Base-by-base conservation (phyloP, 2,797 vertebrate genomes). In the Pristis pectinata region DNA sequence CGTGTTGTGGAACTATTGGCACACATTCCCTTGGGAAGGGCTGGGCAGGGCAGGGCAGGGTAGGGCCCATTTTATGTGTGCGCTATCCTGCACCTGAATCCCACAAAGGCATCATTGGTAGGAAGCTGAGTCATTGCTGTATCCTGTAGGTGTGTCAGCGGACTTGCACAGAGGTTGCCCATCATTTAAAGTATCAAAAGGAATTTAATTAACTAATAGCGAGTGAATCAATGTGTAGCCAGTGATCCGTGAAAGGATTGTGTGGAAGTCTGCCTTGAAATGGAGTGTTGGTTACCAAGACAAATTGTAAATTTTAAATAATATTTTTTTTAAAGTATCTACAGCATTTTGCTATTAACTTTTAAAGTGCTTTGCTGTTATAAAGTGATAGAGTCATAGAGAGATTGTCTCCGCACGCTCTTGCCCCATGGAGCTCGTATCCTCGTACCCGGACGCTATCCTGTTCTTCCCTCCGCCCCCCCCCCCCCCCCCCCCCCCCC, bases 61-160 rank as follows among this genome's bases (percentile, higher is more conserved):
- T 49, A 1, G 49, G 30, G 9, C 22, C 67, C 70, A 34, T 67
- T 49, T 8, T 49, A 34, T 24, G 10, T 74, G 67, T 56, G 44
- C 44, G 1, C 72, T 53, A 17, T n/a, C 72, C 67, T 34, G 44
- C 7, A 8, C 92, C 49, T 70, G 5, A 72, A 7, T 74, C 92
- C 92, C 67, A 93, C 92, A 76, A 94, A 94, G 56, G 30, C 67
- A 34, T 41, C 44, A 34, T 53, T 94, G 70, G 67, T 74, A 44
- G n/a, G 92, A 94, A 56, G 5, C 44, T 94, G 92, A 94, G 92
- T 94, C 92, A 94, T 8, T 19, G 92, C 70, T 49, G 56, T 92
- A 76, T 70, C 92, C 70, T 94, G 15, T 76, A 53, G 92, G 41
- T 76, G 70, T 94, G 92, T 94, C 49, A 56, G 70, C 70, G 27